Evolutionary conservation across 1,140 invertebrate genomes (phyloP).

Genomic region (Trichogramma pretiosum): DNA sequence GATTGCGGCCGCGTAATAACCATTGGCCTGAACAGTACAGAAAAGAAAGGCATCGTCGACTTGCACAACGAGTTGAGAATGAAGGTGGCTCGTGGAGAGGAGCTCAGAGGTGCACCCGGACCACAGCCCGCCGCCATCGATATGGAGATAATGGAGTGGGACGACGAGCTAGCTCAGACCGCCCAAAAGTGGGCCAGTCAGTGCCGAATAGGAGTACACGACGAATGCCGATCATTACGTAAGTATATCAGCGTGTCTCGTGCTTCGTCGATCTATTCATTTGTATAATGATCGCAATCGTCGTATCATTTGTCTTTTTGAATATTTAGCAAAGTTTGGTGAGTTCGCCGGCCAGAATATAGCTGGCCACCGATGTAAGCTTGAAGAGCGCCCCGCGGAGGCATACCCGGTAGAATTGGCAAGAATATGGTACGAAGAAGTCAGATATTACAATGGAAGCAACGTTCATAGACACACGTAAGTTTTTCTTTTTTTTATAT

Average conservation of each 20-base stretch:
- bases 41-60: no score
- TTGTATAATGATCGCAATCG: no score
- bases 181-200: constrained; percentile 54
- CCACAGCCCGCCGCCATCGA: no score
- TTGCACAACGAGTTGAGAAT: no score
- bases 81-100: no score
- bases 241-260: constrained; percentile 9
- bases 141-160: constrained; percentile 43
- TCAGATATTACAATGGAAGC: constrained; percentile 4
- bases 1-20: no score
- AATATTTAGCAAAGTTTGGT: neutral
- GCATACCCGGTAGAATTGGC: constrained; percentile 1
- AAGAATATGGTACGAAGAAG: constrained; percentile 17
- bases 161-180: constrained; percentile 48
- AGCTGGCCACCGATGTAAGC: constrained; percentile 1
- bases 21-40: no score
- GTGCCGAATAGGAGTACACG: constrained; percentile 46
- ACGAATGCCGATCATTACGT: constrained; percentile 44
- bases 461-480: constrained; percentile 9
- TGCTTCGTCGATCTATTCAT: no score
- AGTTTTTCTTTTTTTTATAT: no score
- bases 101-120: no score
- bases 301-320: neutral
- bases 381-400: neutral
- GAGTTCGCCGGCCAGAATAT: constrained; percentile 17